Evolutionary conservation across 2,797 vertebrate species (phyloP).

Genomic region (Brachyalestes nurse): DNA sequence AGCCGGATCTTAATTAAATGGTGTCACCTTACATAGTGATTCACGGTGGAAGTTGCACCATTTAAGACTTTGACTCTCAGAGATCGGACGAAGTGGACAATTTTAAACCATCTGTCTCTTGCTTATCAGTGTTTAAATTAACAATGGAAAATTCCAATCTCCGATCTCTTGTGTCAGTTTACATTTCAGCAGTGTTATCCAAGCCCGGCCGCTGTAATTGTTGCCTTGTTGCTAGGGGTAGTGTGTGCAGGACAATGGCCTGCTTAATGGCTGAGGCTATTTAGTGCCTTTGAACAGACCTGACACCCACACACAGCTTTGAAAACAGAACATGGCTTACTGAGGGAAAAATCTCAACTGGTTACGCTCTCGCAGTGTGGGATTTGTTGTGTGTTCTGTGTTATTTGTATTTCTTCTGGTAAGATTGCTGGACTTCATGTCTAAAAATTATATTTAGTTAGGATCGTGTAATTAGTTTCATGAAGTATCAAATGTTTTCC

Average conservation of each 20-base stretch:
- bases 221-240: constrained; percentile 67
- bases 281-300: constrained; percentile 26
- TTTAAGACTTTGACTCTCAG: not conserved
- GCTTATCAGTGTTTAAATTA: constrained; percentile 17
- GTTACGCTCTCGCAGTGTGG: not conserved
- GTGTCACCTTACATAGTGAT: constrained; percentile 23
- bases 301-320: constrained; percentile 37
- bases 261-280: constrained; percentile 40
- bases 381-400: too few relatives aligned
- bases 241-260: constrained; percentile 46
- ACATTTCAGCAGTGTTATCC: constrained; percentile 34
- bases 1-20: constrained; percentile 40
- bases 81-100: not conserved
- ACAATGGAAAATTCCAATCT: constrained; percentile 2
- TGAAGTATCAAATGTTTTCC: not conserved
- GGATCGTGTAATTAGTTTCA: not conserved
- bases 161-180: constrained; percentile 5
- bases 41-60: constrained; percentile 11
- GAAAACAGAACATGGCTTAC: not conserved
- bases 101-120: not conserved
- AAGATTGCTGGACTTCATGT: not conserved
- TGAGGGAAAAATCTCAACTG: constrained; percentile 9
- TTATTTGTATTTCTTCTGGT: not conserved
- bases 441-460: not conserved
- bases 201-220: constrained; percentile 52